Base-by-base conservation (phyloP, 2,888 invertebrate species). In the Zelleria hepariella region DNA sequence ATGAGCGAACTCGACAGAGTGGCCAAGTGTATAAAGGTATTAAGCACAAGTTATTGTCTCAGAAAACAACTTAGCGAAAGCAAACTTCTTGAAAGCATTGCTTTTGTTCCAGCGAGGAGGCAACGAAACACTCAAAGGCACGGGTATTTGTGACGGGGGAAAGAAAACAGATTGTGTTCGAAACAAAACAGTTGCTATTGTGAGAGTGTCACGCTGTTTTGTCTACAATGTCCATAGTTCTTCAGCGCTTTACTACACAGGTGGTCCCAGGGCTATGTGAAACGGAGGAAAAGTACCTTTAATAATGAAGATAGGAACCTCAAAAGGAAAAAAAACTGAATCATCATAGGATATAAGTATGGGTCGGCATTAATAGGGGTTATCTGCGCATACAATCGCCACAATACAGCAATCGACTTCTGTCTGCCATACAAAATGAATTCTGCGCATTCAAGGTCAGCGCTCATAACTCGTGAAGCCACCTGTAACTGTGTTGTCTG, bases 51-150 rank as follows among this genome's bases (percentile, higher is more conserved):
- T 63, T 68, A 69, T 70, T 71, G 68, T 68, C 67, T 68, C 64
- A 57, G 64, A 67, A 73, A 73, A 72, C 71, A 70, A 71, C 70
- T 72, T 68, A 68, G 66, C 62, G 60, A 61, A 42, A 42, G 64
- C 65, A 68, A 71, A 69, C 67, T 71, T 68, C 58, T 59, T 62
- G 49, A 42, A 59, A 63, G 63, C 60, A 62, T 61, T 62, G 64
- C 66, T 67, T 67, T 68, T 51, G 23, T 23, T 51, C 18, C 20
- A 15, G 4, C 32, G 32, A 5, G 15, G 32, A 42, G 32, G 32
- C 32, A 42, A 42, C 32, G 15, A 42, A 42, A 42, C 32, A 42
- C 32, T 42, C 32, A 42, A 42, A 42, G 32, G 10, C 32, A 32
- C 15, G 32, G 32, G 32, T n/a, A n/a, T n/a, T n/a, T n/a, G n/a